phyloP scores from a whole-genome alignment of 2,113 vertebrate genomes.

The Chroicocephalus ridibundus region DNA sequence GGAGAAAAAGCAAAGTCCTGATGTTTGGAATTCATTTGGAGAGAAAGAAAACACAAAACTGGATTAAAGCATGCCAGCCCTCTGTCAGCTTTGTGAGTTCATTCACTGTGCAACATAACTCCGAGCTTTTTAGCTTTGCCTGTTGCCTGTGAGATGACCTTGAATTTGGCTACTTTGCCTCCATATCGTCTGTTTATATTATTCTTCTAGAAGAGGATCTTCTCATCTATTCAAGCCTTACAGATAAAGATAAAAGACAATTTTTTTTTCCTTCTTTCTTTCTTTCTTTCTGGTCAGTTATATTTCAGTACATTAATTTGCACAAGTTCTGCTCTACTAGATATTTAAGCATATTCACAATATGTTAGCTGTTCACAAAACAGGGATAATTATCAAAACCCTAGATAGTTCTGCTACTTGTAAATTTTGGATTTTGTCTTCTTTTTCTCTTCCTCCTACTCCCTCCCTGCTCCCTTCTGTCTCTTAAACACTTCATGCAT shows the following conservation, averaged over 20 bases:
- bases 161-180: not conserved
- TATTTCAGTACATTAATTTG: not conserved
- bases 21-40: not conserved
- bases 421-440: not conserved
- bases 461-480: not conserved
- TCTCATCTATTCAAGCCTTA: not conserved
- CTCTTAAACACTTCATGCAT: not conserved
- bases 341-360: not conserved
- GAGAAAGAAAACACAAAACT: not conserved
- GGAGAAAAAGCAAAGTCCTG: not conserved
- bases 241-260: not conserved
- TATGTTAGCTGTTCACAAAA: not conserved
- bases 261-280: not conserved
- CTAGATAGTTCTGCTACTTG: not conserved
- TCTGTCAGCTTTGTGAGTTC: not conserved
- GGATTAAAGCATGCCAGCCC: not conserved
- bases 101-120: not conserved
- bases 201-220: not conserved
- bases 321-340: not conserved
- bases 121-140: not conserved
- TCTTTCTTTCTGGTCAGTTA: not conserved
- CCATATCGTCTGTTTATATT: not conserved
- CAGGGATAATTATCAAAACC: not conserved
- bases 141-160: constrained; percentile 23
- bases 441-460: not conserved